These are phyloP conservation scores for Nannoperca australis DNA, from an alignment of 2,797 vertebrate species.

Conservation along the genomic window DNA sequence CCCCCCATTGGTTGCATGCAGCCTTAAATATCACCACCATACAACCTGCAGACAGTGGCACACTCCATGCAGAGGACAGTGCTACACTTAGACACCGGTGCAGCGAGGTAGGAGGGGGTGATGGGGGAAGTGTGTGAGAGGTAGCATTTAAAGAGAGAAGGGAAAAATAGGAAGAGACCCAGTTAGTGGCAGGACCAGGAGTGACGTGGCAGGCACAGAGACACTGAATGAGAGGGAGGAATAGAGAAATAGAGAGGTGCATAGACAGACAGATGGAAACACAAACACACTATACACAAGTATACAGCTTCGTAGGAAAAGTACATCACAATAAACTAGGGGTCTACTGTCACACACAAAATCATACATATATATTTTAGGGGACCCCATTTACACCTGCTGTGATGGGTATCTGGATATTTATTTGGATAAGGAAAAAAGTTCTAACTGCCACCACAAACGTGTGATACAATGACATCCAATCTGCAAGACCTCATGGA, in stretches of 20 bases:
- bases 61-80: constrained; percentile 78
- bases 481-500: background rate
- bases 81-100: constrained; percentile 74
- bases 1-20: constrained; percentile 63
- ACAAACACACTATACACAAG: constrained; percentile 35
- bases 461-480: background rate
- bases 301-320: constrained; percentile 18
- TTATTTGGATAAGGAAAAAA: background rate
- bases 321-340: constrained; percentile 11
- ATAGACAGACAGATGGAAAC: constrained; percentile 61
- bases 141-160: constrained; percentile 56
- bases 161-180: constrained; percentile 74
- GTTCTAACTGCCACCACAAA: background rate
- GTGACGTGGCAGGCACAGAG: constrained; percentile 76
- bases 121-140: constrained; percentile 37
- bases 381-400: constrained; percentile 19
- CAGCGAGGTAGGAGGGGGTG: constrained; percentile 46
- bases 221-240: constrained; percentile 61
- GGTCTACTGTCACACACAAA: background rate
- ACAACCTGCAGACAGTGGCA: constrained; percentile 79
- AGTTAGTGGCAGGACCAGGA: constrained; percentile 78
- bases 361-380: background rate
- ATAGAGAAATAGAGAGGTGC: constrained; percentile 36
- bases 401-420: constrained; percentile 28
- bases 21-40: constrained; percentile 59